Evolutionary conservation across 2,113 vertebrate species (phyloP), one percentile per base, ranked within the genome.

Genomic region (Serilophus lunatus): DNA sequence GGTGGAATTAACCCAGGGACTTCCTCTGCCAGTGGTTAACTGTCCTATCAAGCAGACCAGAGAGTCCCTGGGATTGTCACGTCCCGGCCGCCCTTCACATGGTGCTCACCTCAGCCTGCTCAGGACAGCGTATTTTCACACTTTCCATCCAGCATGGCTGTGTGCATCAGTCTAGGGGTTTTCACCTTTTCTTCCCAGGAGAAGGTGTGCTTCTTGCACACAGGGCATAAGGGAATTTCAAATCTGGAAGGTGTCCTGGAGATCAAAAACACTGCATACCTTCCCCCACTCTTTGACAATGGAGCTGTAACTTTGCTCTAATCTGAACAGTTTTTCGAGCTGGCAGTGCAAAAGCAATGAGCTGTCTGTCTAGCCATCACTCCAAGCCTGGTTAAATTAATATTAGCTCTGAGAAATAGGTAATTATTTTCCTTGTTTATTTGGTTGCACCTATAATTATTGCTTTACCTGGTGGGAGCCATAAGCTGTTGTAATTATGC

Each of bases 401-500:
- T 98, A 96, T 96, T 97, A 97, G 95, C 93, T 95, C 80, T 86
- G 65, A 97, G 95, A 97, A 94, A 97, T 49, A 66, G 91, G 90
- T 96, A 96, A 95, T 86, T 92, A 96, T 97, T 97, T 96, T 96
- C 86, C 95, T 86, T 97, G 96, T 95, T 97, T 97, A 95, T 96
- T 97, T 96, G 96, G 92, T 94, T 94, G 95, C 89, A 96, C 97
- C 97, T 97, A 97, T 96, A 97, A 97, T 97, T 96, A 97, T 92
- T 94, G 93, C 93, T 96, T 97, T 97, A 97, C 97, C 97, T 98
- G 94, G 94, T 96, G 93, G 97, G 96, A 98, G 91, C 94, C 96
- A 97, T 97, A 97, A 97, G 92, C 96, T 94, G 95, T 91, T 97
- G 82, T 97, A 98, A 98, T 98, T 98, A 98, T 90, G 86, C 90